Percentiles rank a stretch among this genome's conserved stretches.
phyloP scores from a whole-genome alignment of 37 sponge, comb jelly and placozoan species.

The Eunapius fragilis region DNA sequence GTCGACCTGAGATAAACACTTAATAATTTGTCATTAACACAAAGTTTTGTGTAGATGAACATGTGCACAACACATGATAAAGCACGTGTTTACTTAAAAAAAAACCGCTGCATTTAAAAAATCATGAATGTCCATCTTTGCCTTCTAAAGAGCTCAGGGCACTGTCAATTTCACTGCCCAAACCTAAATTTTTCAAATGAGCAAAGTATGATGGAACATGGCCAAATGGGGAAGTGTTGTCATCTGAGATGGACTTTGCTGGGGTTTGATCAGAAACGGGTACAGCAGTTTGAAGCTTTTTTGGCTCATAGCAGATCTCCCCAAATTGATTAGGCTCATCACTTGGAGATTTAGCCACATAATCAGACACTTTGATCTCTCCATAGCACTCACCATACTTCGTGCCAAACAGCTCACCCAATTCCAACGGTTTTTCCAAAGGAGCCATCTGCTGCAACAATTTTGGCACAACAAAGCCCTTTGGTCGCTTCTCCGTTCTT shows the following conservation, averaged over 20 bases:
- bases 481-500: neutral
- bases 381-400: neutral
- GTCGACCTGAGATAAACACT: neutral
- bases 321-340: conserved; percentile 21
- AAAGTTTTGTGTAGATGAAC: neutral
- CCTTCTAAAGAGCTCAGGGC: conserved; percentile 52
- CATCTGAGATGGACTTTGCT: neutral
- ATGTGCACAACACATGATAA: neutral
- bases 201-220: conserved; percentile 65
- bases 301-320: conserved; percentile 16
- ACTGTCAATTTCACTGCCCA: conserved; percentile 66
- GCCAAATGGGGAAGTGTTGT: neutral
- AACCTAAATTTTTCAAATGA: conserved; percentile 18
- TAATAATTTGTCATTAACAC: neutral
- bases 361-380: neutral
- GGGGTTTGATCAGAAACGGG: neutral
- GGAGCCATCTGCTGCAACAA: conserved; percentile 40
- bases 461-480: conserved; percentile 45
- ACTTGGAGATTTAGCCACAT: neutral
- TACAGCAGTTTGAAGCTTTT: neutral
- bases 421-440: conserved; percentile 63
- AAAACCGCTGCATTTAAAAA: conserved; percentile 5
- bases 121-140: neutral
- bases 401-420: conserved; percentile 49
- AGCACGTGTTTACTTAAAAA: conserved; percentile 11